These are phyloP conservation scores for Mythimna pallens DNA, from an alignment of 2,888 invertebrate genomes.

Conservation along the genomic window DNA sequence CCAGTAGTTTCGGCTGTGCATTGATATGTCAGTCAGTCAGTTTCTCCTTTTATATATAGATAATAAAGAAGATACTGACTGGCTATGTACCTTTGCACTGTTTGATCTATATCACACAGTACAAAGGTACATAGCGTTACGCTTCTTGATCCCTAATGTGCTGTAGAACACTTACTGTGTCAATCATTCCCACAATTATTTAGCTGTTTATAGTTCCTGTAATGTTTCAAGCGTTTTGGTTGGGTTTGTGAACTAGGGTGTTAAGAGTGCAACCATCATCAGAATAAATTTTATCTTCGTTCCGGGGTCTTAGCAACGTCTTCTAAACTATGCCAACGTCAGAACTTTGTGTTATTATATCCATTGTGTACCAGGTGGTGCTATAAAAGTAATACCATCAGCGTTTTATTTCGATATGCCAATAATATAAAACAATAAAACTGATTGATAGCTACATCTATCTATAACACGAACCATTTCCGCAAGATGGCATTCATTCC, in stretches of 20 bases:
- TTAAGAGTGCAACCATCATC: neutral
- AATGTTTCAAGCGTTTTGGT: conserved; percentile 19
- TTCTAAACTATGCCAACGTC: neutral
- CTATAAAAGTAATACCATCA: neutral
- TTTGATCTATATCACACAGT: neutral
- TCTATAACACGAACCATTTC: conserved; percentile 13
- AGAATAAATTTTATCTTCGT: neutral
- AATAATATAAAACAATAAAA: conserved; percentile 30
- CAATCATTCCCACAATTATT: conserved; percentile 44
- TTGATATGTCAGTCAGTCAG: no score
- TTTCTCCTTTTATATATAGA: no score
- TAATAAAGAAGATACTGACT: no score
- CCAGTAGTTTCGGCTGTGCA: no score
- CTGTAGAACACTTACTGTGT: conserved; percentile 34
- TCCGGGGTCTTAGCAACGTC: neutral
- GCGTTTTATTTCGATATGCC: conserved; percentile 8
- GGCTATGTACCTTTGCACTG: no score
- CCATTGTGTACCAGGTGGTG: neutral
- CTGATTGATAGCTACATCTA: no score
- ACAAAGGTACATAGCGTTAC: conserved; percentile 11
- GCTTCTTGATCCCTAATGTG: conserved; percentile 33
- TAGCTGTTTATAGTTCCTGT: conserved; percentile 4
- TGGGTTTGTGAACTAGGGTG: neutral
- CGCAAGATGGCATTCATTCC: conserved; percentile 21
- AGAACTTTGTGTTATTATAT: neutral